Evolutionary conservation across 2,113 vertebrate species (phyloP).

Genomic region (Tyrannus savana): DNA sequence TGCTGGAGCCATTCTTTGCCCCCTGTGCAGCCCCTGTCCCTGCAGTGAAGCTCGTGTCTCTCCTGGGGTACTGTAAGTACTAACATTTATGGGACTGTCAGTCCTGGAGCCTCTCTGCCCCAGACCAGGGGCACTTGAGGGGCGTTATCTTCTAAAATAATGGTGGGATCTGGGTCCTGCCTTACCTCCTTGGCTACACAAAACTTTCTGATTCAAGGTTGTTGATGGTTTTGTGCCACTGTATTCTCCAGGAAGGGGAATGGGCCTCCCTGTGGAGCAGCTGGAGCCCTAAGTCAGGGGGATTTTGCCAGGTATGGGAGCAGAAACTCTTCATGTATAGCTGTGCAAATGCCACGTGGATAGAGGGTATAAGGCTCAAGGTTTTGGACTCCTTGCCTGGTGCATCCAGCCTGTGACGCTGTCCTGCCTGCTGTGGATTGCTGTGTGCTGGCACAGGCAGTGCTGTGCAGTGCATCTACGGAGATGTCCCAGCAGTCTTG

Average conservation of each 20-base stretch:
- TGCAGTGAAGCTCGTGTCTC: conserved; percentile 79
- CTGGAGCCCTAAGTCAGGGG: background rate
- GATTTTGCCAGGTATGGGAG: background rate
- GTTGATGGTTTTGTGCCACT: background rate
- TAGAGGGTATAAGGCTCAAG: background rate
- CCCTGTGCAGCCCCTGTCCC: conserved; percentile 80
- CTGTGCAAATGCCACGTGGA: background rate
- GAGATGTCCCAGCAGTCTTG: background rate
- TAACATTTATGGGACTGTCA: accelerated
- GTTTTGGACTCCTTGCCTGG: background rate
- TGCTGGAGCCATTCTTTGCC: conserved; percentile 83
- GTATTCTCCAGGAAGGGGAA: background rate
- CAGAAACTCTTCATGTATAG: background rate
- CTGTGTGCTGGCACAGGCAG: background rate
- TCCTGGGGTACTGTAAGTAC: conserved; percentile 86
- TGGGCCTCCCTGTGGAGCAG: background rate
- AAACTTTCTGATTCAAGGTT: background rate
- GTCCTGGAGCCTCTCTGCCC: background rate
- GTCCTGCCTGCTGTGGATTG: background rate
- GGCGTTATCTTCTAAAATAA: background rate
- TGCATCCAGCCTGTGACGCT: background rate
- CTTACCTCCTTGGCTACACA: background rate
- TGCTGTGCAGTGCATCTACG: background rate
- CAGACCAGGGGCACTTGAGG: accelerated
- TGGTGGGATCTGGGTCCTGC: accelerated